Evolutionary conservation across 2,797 vertebrate species (phyloP).

Genomic region (Tachyglossus aculeatus): DNA sequence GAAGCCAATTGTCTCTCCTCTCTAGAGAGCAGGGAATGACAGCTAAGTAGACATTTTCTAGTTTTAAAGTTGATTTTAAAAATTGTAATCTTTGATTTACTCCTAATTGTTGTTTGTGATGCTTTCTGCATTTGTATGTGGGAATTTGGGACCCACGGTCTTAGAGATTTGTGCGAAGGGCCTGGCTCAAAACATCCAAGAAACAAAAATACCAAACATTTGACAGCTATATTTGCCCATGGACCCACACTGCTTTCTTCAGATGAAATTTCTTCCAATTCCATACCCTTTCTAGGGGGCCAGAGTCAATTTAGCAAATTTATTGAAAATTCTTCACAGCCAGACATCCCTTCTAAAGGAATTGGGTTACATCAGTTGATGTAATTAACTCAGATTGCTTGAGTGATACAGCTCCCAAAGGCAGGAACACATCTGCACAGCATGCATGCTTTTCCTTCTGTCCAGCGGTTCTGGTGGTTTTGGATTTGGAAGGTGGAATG

Average conservation of each 20-base stretch:
- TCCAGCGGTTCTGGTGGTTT: background rate
- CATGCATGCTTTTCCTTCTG: background rate
- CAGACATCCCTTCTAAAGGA: constrained; percentile 23
- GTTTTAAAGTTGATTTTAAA: background rate
- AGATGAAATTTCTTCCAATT: constrained; percentile 32
- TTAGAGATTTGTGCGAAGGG: background rate
- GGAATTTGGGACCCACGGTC: background rate
- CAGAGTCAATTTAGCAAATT: constrained; percentile 31
- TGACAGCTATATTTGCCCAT: constrained; percentile 24
- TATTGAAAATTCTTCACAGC: constrained; percentile 25
- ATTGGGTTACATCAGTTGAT: constrained; percentile 23
- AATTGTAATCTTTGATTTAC: background rate
- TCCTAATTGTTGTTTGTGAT: background rate
- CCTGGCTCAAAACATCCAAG: background rate
- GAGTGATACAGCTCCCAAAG: constrained; percentile 30
- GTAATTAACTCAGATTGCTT: constrained; percentile 36
- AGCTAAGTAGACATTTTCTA: background rate
- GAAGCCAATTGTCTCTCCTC: background rate
- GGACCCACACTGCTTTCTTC: constrained; percentile 16
- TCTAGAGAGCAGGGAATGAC: background rate
- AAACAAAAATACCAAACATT: background rate
- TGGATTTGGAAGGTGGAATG: background rate
- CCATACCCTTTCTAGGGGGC: background rate
- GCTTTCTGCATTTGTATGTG: background rate
- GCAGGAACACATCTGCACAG: constrained; percentile 25